These are phyloP conservation scores for Mamestra brassicae DNA, from an alignment of 2,888 invertebrate genomes.

Conservation along the genomic window DNA sequence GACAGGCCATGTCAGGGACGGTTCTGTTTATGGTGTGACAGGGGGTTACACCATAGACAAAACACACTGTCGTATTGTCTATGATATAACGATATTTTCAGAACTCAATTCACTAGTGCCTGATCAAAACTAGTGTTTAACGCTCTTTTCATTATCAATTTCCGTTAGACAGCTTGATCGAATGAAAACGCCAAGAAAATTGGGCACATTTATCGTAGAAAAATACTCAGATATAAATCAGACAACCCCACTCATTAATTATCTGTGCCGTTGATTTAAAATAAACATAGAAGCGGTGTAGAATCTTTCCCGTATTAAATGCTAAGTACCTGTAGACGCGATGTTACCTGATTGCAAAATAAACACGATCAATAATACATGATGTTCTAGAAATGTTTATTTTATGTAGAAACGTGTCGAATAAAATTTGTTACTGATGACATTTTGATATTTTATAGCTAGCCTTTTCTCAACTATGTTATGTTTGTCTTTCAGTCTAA, in stretches of 20 bases:
- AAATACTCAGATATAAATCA: neutral
- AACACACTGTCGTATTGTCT: too few relatives aligned
- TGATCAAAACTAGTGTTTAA: too few relatives aligned
- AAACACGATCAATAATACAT: constrained; percentile 47
- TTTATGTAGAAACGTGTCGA: constrained; percentile 16
- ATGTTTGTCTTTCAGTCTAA: too few relatives aligned
- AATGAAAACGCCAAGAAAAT: neutral
- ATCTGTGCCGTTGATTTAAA: neutral
- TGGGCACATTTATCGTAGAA: neutral
- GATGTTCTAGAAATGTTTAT: constrained; percentile 29
- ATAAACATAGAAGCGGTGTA: neutral
- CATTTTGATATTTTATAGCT: neutral
- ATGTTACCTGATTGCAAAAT: constrained; percentile 27
- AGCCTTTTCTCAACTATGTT: neutral
- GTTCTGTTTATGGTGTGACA: too few relatives aligned
- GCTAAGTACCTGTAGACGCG: constrained; percentile 42
- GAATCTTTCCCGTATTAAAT: constrained; percentile 28
- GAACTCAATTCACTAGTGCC: too few relatives aligned
- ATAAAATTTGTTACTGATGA: constrained; percentile 10
- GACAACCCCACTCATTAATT: neutral
- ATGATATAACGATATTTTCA: too few relatives aligned
- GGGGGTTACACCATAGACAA: too few relatives aligned
- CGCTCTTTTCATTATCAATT: neutral
- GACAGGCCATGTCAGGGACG: too few relatives aligned
- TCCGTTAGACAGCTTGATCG: neutral